Evolutionary conservation across 2,113 vertebrate genomes (phyloP).

Genomic region (Callorhinus ursinus): DNA sequence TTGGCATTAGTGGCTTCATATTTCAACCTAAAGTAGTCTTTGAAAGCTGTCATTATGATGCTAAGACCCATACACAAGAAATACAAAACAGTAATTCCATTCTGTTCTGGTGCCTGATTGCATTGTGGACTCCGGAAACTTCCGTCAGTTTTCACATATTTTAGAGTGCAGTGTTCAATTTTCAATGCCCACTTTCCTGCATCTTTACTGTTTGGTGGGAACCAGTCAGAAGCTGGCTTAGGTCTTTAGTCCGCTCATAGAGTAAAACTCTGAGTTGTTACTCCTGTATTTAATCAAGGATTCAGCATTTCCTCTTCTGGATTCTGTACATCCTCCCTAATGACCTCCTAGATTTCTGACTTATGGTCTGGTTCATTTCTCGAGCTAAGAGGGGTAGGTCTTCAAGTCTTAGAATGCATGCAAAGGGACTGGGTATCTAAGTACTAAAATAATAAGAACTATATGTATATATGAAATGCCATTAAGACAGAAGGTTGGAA

Average conservation of each 20-base stretch:
- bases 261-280: not conserved
- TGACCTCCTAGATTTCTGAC: not conserved
- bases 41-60: not conserved
- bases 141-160: not conserved
- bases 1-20: constrained; percentile 17
- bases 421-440: not conserved
- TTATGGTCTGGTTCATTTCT: not conserved
- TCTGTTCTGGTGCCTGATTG: not conserved
- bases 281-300: not conserved
- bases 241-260: not conserved
- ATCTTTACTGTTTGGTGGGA: not conserved
- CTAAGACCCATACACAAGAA: not conserved
- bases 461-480: not conserved
- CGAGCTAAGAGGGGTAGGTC: not conserved
- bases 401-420: not conserved
- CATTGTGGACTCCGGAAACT: not conserved
- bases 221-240: not conserved
- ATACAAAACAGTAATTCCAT: not conserved
- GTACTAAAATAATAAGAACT: not conserved
- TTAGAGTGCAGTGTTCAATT: not conserved
- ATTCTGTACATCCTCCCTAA: not conserved
- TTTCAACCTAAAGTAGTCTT: constrained; percentile 26
- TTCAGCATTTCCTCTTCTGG: not conserved
- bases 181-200: not conserved
- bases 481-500: not conserved